Percentiles rank a stretch among this genome's conserved stretches.
Conservation (phyloP, 2,113 vertebrate species). For the Cyprinodon variegatus region DNA sequence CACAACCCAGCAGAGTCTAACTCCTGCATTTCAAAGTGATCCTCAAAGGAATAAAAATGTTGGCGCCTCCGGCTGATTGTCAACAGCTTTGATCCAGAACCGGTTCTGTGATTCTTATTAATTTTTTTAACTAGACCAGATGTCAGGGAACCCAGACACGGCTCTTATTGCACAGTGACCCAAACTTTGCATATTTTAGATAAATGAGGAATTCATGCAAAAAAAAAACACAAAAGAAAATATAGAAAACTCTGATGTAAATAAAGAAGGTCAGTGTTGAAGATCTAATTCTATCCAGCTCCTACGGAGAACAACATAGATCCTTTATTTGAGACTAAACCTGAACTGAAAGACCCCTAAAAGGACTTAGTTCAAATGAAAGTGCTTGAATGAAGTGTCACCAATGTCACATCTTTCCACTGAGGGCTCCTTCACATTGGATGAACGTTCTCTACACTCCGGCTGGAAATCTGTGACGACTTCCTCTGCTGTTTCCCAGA, state of each 20-base stretch:
- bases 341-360: no score
- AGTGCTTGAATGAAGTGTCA: neutral
- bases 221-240: neutral
- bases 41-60: neutral
- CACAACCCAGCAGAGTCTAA: neutral
- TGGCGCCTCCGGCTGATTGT: neutral
- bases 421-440: neutral
- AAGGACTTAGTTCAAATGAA: no score
- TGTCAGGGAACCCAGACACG: conserved; percentile 2
- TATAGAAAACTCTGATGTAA: neutral
- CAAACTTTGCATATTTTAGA: conserved; percentile 57
- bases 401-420: neutral
- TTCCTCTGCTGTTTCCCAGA: no score
- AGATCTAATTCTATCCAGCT: no score
- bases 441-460: neutral
- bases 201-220: conserved; percentile 52
- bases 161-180: conserved; percentile 60
- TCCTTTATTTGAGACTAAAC: no score
- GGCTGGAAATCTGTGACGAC: no score
- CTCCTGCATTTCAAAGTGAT: neutral
- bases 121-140: conserved; percentile 9
- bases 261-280: neutral
- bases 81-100: neutral
- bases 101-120: neutral
- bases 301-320: no score